These are phyloP conservation scores for Calypte anna DNA, from an alignment of 2,113 vertebrate species.

Conservation along the genomic window DNA sequence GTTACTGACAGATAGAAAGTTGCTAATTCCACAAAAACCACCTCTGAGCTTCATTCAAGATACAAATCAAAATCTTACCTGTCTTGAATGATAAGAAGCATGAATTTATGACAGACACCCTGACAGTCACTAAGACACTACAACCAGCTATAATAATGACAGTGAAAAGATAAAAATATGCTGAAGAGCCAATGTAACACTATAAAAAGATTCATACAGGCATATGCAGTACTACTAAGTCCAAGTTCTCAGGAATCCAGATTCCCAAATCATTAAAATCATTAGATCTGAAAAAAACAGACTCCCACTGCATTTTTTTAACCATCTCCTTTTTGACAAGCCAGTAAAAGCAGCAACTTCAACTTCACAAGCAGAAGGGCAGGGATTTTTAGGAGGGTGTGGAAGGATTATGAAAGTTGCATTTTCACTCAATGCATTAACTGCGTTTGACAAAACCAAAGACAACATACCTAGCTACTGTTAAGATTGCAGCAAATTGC, in stretches of 20 bases:
- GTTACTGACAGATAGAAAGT: not conserved
- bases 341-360: not conserved
- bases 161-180: not conserved
- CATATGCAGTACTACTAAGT: not conserved
- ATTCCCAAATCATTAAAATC: not conserved
- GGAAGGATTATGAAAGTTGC: not conserved
- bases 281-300: not conserved
- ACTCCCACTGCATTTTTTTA: not conserved
- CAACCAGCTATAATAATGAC: not conserved
- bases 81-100: not conserved
- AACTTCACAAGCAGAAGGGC: not conserved
- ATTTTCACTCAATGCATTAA: not conserved
- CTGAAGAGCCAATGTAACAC: not conserved
- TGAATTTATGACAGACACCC: not conserved
- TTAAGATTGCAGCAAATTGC: not conserved
- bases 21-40: not conserved
- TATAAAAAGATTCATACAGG: not conserved
- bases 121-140: not conserved
- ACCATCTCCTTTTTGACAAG: not conserved
- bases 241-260: not conserved
- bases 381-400: not conserved
- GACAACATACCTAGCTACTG: not conserved
- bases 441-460: not conserved
- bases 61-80: not conserved
- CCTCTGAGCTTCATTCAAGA: not conserved